A percentile compares a stretch with the other conserved stretches of the same genome.
These are phyloP conservation scores for Ischnura elegans DNA, from an alignment of 2,888 invertebrate species.

Conservation along the genomic window DNA sequence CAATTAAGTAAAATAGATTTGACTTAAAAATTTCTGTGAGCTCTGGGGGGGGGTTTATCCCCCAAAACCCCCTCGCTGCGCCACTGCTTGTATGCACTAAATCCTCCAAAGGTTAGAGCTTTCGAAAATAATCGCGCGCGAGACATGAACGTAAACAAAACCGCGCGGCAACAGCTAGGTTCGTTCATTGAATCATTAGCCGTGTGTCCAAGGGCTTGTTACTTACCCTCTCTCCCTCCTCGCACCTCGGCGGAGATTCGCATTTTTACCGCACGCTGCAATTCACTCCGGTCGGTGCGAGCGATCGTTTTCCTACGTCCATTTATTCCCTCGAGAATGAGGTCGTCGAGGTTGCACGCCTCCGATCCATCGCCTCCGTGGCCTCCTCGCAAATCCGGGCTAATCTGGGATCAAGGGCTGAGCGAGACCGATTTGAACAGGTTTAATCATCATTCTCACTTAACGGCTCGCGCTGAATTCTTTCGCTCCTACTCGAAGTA, in stretches of 20 bases:
- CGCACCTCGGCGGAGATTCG: neutral
- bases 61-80: too few relatives aligned
- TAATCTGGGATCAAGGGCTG: neutral
- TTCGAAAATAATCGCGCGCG: too few relatives aligned
- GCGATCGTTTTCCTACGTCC: neutral
- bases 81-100: too few relatives aligned
- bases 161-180: neutral
- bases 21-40: too few relatives aligned
- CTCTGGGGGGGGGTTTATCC: too few relatives aligned
- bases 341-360: neutral
- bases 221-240: neutral
- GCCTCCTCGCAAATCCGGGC: neutral
- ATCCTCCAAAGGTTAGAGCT: too few relatives aligned
- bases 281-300: neutral
- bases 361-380: neutral
- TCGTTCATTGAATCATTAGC: neutral
- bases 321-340: neutral
- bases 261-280: neutral
- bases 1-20: too few relatives aligned
- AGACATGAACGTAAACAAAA: too few relatives aligned
- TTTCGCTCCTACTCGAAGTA: too few relatives aligned
- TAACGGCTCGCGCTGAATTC: neutral
- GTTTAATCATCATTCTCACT: slow-evolving; percentile 31
- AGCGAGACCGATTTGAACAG: neutral
- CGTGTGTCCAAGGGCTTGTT: neutral